Percentiles rank a stretch among this genome's conserved stretches.
Evolutionary conservation across 1,140 invertebrate species (phyloP).

Genomic region (Drosophila nasuta): DNA sequence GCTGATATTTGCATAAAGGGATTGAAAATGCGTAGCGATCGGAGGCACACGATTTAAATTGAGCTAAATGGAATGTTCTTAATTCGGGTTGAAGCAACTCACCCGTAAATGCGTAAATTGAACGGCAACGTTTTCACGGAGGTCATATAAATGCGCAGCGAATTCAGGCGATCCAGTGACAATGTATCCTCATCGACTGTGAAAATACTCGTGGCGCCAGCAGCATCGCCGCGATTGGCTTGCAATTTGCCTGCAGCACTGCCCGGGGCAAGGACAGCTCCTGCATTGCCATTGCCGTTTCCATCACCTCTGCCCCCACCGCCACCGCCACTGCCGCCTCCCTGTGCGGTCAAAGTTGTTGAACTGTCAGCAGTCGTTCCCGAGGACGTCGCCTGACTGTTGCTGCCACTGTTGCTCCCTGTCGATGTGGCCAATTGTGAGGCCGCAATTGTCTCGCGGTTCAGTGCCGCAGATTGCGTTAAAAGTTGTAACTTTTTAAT

Average conservation of each 20-base stretch:
- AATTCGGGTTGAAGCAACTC: conserved; percentile 48
- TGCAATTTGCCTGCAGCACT: conserved; percentile 54
- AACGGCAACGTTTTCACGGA: conserved; percentile 84
- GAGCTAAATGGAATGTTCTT: conserved; percentile 19
- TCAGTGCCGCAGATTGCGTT: conserved; percentile 83
- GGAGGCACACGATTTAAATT: conserved; percentile 19
- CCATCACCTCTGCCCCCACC: conserved; percentile 4
- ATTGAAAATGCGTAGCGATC: background rate
- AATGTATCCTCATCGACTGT: conserved; percentile 82
- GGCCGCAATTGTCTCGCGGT: conserved; percentile 84
- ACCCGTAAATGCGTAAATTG: conserved; percentile 84
- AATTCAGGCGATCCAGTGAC: conserved; percentile 81
- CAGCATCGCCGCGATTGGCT: conserved; percentile 32
- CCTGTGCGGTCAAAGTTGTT: conserved; percentile 70
- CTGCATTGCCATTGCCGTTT: conserved; percentile 34
- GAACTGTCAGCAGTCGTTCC: conserved; percentile 56
- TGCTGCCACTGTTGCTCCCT: conserved; percentile 45
- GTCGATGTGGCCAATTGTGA: conserved; percentile 84
- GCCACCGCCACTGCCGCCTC: conserved; percentile 11
- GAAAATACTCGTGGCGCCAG: conserved; percentile 64
- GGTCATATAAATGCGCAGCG: conserved; percentile 83
- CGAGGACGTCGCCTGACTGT: conserved; percentile 44
- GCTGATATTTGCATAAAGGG: background rate
- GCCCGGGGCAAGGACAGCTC: conserved; percentile 19
- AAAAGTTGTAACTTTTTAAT: conserved; percentile 84